A percentile compares a stretch with the other conserved stretches of the same genome.
phyloP scores from a whole-genome alignment of 2,113 vertebrate species.

The Lanius ludovicianus region DNA sequence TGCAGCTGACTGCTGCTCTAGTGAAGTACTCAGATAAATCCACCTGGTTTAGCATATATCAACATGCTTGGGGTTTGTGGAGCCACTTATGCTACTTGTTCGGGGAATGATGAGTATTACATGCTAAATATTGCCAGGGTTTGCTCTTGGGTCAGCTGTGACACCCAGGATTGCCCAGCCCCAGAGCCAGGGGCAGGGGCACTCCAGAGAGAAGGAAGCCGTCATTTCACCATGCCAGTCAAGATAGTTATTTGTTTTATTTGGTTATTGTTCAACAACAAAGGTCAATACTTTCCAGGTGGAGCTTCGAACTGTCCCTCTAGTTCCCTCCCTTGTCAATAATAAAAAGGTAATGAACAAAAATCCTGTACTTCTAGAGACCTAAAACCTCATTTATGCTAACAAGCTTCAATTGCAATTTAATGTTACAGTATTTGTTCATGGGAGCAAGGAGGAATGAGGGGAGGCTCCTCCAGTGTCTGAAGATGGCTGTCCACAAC shows the following conservation, averaged over 20 bases:
- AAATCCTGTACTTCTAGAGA: conserved; percentile 71
- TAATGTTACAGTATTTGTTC: conserved; percentile 64
- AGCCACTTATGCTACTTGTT: background rate
- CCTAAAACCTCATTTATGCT: conserved; percentile 69
- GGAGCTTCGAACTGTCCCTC: conserved; percentile 57
- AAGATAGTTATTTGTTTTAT: conserved; percentile 75
- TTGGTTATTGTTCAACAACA: conserved; percentile 75
- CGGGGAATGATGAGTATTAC: background rate
- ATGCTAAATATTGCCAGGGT: background rate
- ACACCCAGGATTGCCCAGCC: background rate
- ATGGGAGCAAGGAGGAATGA: conserved; percentile 67
- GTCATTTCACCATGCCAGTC: conserved; percentile 51
- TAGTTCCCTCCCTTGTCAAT: conserved; percentile 62
- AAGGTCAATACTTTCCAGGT: conserved; percentile 68
- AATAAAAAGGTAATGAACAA: conserved; percentile 79
- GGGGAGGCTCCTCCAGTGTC: conserved; percentile 55
- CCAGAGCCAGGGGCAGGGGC: background rate
- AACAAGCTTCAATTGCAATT: conserved; percentile 65
- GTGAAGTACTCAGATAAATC: background rate
- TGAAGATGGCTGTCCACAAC: conserved; percentile 69
- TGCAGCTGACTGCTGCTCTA: conserved; percentile 8
- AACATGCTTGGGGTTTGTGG: background rate
- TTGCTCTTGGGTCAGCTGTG: conserved; percentile 16
- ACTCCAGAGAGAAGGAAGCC: conserved; percentile 49
- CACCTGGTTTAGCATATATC: background rate